phyloP scores from a whole-genome alignment of 2,113 vertebrate genomes.

The Grammomys surdaster region DNA sequence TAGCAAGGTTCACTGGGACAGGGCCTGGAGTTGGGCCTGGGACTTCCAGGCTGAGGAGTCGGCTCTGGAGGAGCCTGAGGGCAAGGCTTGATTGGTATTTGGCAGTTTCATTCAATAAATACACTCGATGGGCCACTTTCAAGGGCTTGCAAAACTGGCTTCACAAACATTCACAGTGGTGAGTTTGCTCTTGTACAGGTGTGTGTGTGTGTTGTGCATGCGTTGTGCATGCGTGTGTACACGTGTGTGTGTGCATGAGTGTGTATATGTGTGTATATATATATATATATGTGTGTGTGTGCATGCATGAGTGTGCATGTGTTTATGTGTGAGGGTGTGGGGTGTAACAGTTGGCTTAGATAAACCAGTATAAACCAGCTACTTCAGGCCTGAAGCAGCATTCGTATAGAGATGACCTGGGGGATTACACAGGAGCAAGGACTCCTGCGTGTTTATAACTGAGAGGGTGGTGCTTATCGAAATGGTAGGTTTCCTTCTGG shows the following conservation, averaged over 20 bases:
- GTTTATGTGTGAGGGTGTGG: not conserved
- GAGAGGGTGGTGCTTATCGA: not conserved
- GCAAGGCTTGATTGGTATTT: not conserved
- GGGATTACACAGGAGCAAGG: not conserved
- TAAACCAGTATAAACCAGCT: not conserved
- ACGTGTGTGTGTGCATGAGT: not conserved
- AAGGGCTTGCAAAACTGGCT: constrained; percentile 45
- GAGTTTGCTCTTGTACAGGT: too few species aligned
- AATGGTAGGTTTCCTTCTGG: too few species aligned
- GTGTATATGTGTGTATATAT: not conserved
- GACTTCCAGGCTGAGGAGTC: not conserved
- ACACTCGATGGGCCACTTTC: not conserved
- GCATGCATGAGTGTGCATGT: not conserved
- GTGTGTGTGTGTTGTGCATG: not conserved
- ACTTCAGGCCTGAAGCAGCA: not conserved
- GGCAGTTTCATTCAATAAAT: constrained; percentile 40
- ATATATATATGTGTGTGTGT: not conserved
- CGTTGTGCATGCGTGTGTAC: not conserved
- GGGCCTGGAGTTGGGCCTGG: too few species aligned
- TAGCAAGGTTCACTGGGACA: not conserved
- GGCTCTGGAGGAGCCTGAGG: not conserved
- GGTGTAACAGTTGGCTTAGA: constrained; percentile 29
- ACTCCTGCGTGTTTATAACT: not conserved
- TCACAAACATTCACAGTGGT: constrained; percentile 34
- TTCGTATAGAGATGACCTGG: not conserved